phyloP scores from a whole-genome alignment of 2,888 invertebrate genomes.

The Carpatolechia fugitivella region DNA sequence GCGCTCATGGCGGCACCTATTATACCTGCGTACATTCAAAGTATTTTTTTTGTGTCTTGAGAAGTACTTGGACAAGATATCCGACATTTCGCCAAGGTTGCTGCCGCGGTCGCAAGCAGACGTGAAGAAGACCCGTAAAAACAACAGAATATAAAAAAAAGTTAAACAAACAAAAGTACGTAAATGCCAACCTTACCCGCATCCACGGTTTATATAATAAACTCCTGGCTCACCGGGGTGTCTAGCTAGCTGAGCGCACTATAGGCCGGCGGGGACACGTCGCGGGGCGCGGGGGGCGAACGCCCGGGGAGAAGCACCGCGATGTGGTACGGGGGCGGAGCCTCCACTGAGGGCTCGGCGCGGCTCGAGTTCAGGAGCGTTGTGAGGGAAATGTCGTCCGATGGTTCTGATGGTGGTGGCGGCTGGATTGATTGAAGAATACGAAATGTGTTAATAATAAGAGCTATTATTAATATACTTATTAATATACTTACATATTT shows the following conservation, averaged over 20 bases:
- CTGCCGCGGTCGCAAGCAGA: too few species aligned
- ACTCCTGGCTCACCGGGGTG: slow-evolving; percentile 52
- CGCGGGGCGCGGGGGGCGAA: slow-evolving; percentile 38
- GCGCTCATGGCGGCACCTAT: too few species aligned
- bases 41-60: too few species aligned
- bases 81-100: too few species aligned
- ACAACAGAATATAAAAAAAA: too few species aligned
- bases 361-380: slow-evolving; percentile 50
- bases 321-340: slow-evolving; percentile 91
- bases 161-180: neutral
- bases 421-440: slow-evolving; percentile 24
- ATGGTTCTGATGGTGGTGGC: slow-evolving; percentile 47
- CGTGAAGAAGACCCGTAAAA: too few species aligned
- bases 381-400: slow-evolving; percentile 58
- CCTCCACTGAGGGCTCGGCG: slow-evolving; percentile 39
- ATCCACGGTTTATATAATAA: slow-evolving; percentile 52
- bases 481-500: too few species aligned
- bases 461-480: too few species aligned
- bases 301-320: slow-evolving; percentile 85
- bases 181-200: slow-evolving; percentile 30
- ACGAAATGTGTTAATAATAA: too few species aligned
- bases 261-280: slow-evolving; percentile 84
- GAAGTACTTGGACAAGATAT: too few species aligned
- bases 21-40: too few species aligned
- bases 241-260: slow-evolving; percentile 84